Conservation (phyloP, 2,888 invertebrate genomes). For the Drosophila picticornis region DNA sequence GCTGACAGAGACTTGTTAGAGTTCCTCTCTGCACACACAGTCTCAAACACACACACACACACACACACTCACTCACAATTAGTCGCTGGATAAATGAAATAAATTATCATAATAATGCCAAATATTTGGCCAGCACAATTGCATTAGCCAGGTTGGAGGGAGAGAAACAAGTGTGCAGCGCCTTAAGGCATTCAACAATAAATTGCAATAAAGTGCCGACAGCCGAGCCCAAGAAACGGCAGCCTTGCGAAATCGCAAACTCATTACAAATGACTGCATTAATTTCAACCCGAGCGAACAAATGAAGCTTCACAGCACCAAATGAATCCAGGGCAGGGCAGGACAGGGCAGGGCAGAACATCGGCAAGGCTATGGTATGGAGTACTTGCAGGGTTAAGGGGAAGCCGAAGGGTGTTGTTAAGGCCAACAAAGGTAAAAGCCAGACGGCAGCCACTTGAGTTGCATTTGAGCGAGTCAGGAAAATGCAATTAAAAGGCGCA, state of each 20-base stretch:
- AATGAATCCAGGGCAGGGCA: slow-evolving; percentile 29
- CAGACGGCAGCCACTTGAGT: slow-evolving; percentile 70
- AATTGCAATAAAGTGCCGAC: slow-evolving; percentile 61
- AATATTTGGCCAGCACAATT: slow-evolving; percentile 57
- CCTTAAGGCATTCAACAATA: slow-evolving; percentile 68
- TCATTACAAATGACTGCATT: slow-evolving; percentile 82
- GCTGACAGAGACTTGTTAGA: slow-evolving; percentile 12
- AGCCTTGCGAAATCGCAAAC: slow-evolving; percentile 58
- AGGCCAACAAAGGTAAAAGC: slow-evolving; percentile 52
- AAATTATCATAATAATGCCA: slow-evolving; percentile 69
- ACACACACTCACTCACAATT: slow-evolving; percentile 53
- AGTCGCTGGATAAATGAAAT: slow-evolving; percentile 59
- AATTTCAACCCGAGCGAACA: slow-evolving; percentile 75
- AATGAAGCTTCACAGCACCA: slow-evolving; percentile 58
- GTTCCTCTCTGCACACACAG: slow-evolving; percentile 13
- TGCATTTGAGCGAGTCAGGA: slow-evolving; percentile 66
- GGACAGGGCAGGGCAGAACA: slow-evolving; percentile 16
- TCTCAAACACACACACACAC: neutral
- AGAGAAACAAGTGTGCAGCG: slow-evolving; percentile 26
- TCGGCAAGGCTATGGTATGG: neutral
- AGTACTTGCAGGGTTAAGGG: slow-evolving; percentile 1
- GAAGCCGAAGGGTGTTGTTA: slow-evolving; percentile 6
- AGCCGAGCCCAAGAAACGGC: slow-evolving; percentile 34
- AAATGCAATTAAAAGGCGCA: slow-evolving; percentile 76
- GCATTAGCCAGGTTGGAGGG: slow-evolving; percentile 26